phyloP scores from a whole-genome alignment of 2,888 invertebrate species.

The Colostygia pectinataria region DNA sequence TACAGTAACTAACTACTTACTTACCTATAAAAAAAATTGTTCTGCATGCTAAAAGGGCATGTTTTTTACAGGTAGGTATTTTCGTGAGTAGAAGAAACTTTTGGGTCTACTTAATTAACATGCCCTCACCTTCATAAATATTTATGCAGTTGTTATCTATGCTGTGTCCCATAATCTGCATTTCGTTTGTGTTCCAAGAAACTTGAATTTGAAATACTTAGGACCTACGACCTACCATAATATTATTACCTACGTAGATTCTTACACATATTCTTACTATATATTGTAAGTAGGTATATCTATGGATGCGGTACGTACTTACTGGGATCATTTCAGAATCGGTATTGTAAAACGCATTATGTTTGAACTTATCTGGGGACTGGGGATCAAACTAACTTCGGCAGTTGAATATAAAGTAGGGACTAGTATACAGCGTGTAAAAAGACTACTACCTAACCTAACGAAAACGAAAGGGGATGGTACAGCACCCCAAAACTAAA shows the following conservation, averaged over 20 bases:
- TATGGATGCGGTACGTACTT: too few relatives aligned
- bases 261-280: too few relatives aligned
- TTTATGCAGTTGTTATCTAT: constrained; percentile 32
- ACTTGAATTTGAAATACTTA: constrained; percentile 24
- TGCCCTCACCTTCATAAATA: constrained; percentile 29
- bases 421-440: too few relatives aligned
- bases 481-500: too few relatives aligned
- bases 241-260: constrained; percentile 15
- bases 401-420: constrained; percentile 70
- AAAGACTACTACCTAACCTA: too few relatives aligned
- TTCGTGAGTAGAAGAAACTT: constrained; percentile 18
- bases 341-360: constrained; percentile 76
- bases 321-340: constrained; percentile 66
- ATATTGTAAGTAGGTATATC: too few relatives aligned
- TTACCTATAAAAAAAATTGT: too few relatives aligned
- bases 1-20: too few relatives aligned
- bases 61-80: too few relatives aligned
- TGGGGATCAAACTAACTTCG: constrained; percentile 63
- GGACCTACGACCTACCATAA: constrained; percentile 1
- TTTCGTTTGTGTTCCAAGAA: constrained; percentile 23
- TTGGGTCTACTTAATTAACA: constrained; percentile 30
- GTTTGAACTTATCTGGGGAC: constrained; percentile 41
- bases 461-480: too few relatives aligned
- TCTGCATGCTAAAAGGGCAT: too few relatives aligned
- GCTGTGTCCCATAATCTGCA: constrained; percentile 39